These are phyloP conservation scores for Polia nebulosa DNA, from an alignment of 2,888 invertebrate genomes.

Conservation along the genomic window DNA sequence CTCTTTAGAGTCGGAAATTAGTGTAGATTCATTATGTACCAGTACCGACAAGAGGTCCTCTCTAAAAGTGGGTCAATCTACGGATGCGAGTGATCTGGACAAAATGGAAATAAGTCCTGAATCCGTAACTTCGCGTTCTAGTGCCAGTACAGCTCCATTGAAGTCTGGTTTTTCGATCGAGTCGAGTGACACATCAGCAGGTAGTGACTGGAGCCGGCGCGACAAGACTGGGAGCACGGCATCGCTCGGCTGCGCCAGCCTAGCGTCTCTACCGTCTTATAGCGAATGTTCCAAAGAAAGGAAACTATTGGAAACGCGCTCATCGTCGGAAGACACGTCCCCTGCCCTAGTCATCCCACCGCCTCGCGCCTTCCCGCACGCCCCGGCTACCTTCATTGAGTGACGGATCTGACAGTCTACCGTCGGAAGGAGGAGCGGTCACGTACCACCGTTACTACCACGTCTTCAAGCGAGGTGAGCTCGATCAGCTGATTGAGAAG, in stretches of 20 bases:
- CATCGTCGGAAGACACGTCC: conserved; percentile 92
- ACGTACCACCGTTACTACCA: conserved; percentile 99
- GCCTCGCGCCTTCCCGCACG: conserved; percentile 83
- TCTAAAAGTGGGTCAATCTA: conserved; percentile 92
- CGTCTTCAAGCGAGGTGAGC: conserved; percentile 98
- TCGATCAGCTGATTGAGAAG: conserved; percentile 97
- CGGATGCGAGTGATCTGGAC: conserved; percentile 93
- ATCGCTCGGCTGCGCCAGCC: conserved; percentile 92
- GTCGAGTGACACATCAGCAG: conserved; percentile 92
- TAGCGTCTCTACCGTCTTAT: conserved; percentile 92
- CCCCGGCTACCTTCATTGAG: conserved; percentile 88
- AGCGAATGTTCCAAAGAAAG: conserved; percentile 92
- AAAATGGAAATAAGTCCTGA: conserved; percentile 91
- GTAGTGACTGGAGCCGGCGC: conserved; percentile 91
- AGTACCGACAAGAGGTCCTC: conserved; percentile 91
- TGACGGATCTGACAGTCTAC: conserved; percentile 94
- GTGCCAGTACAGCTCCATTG: conserved; percentile 89
- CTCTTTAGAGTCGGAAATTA: conserved; percentile 90
- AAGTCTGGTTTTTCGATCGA: conserved; percentile 92
- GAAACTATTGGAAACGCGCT: conserved; percentile 90
- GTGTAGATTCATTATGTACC: conserved; percentile 91
- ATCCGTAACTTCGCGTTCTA: conserved; percentile 88
- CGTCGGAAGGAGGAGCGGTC: conserved; percentile 95
- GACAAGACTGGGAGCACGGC: conserved; percentile 92
- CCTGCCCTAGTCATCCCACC: conserved; percentile 84